Percentiles rank a stretch among this genome's conserved stretches.
Evolutionary conservation across 2,113 vertebrate genomes (phyloP).

Genomic region (Prunella fulvescens): DNA sequence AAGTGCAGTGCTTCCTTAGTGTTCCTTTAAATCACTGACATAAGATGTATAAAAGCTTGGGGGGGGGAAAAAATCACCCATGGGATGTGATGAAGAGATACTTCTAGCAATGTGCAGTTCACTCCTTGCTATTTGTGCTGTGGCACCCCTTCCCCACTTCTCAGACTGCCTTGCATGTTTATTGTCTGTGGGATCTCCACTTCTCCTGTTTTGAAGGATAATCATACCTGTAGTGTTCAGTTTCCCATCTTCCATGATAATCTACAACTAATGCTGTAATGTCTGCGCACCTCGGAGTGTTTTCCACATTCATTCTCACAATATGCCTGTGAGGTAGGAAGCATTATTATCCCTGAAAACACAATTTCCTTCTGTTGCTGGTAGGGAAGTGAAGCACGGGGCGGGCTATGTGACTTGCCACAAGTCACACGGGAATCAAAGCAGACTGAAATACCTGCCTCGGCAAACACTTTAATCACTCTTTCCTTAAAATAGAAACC

Average conservation of each 20-base stretch:
- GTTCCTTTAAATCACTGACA: background rate
- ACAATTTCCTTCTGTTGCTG: background rate
- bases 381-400: background rate
- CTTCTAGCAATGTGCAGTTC: background rate
- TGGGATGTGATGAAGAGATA: background rate
- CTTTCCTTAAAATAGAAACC: slow-evolving; percentile 14
- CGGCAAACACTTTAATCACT: slow-evolving; percentile 34
- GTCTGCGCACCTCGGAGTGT: background rate
- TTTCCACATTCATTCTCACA: background rate
- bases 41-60: background rate
- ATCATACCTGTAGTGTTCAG: background rate
- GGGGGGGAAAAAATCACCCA: background rate
- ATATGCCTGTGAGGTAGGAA: background rate
- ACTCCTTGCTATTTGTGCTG: background rate
- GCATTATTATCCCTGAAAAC: background rate
- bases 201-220: background rate
- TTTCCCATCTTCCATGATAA: background rate
- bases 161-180: background rate
- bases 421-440: slow-evolving; percentile 1
- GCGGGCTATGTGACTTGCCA: background rate
- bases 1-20: background rate
- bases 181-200: background rate
- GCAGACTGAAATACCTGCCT: slow-evolving; percentile 28
- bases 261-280: background rate
- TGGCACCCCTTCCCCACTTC: background rate